A percentile compares a stretch with the other conserved stretches of the same genome.
Evolutionary conservation across 2,797 vertebrate species (phyloP).

Genomic region (Hippocampus kuda): DNA sequence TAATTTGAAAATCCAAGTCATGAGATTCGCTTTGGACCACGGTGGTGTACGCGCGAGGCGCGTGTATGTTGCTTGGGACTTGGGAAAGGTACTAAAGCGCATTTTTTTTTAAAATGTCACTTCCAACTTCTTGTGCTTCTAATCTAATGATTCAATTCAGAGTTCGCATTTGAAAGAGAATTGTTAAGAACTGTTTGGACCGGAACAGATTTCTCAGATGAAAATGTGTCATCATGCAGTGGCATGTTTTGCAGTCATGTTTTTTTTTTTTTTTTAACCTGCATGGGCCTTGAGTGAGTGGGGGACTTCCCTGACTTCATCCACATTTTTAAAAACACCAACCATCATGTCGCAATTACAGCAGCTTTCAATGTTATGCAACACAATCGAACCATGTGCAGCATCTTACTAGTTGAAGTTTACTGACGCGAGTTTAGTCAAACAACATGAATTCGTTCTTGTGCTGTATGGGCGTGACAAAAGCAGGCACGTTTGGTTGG

Average conservation of each 20-base stretch:
- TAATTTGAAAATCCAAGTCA: slow-evolving; percentile 1
- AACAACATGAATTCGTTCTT: no score
- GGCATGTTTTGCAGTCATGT: no score
- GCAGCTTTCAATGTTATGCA: no score
- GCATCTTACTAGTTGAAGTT: no score
- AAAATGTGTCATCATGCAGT: background rate
- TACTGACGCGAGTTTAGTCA: no score
- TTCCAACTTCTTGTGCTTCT: background rate
- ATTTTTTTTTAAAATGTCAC: background rate
- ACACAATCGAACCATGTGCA: no score
- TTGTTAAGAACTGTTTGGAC: background rate
- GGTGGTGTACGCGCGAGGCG: background rate
- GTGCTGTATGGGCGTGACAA: no score
- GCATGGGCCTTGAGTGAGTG: background rate
- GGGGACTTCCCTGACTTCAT: background rate
- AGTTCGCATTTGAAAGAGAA: background rate
- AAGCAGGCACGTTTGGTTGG: no score
- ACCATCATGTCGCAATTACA: no score
- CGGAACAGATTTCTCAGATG: background rate
- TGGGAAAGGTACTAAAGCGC: background rate
- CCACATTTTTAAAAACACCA: no score
- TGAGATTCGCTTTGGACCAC: background rate
- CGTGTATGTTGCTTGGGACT: background rate
- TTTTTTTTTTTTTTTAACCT: no score
- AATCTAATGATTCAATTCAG: background rate